Base-by-base conservation (phyloP, 2,113 vertebrate genomes). In the Menidia beryllina region DNA sequence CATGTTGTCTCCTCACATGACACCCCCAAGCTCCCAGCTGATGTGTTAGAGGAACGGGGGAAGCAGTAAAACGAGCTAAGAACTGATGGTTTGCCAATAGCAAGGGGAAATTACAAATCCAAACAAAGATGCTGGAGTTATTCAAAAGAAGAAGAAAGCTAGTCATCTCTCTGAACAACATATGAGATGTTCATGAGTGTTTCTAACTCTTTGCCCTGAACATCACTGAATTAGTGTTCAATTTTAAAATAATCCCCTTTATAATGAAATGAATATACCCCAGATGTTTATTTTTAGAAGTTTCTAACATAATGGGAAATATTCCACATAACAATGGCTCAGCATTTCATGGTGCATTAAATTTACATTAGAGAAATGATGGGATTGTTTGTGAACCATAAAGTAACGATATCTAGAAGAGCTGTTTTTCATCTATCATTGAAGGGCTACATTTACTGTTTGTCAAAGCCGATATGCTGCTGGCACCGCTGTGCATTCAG, bases 1-100 rank as follows among this genome's bases (percentile, higher is more conserved):
- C 86, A 86, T 80, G 77, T 73, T 70, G 64, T 69, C 67, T 74
- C 48, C 68, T 84, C 87, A 87, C 84, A 86, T 85, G 87, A 88
- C 79, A 65, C 36, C 47, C 59, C 21, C 55, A 43, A 57, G 71
- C 65, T 57, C 57, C 63, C 79, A 70, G 71, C 81, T 85, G 82
- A 86, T 67, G 72, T 41, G 2, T 48, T 50, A 15, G 66, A 64
- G n/a, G n/a, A 75, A 20, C 15, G 69, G 59, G 63, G 39, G 14
- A 51, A 58, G 59, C 17, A 55, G 71, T 81, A 77, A 69, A 54
- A 72, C 76, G 83, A 76, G 71, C 66, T 78, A 66, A 38, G 62
- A 26, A 2, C 34, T 5, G 14, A 43, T 25, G 12, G 8, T 5
- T 2, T 47, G 24, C 11, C 13, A 38, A n/a, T 17, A 27, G 57